Evolutionary conservation across 2,113 vertebrate species (phyloP), one percentile per base, ranked within the genome.

Genomic region (Oncorhynchus keta): DNA sequence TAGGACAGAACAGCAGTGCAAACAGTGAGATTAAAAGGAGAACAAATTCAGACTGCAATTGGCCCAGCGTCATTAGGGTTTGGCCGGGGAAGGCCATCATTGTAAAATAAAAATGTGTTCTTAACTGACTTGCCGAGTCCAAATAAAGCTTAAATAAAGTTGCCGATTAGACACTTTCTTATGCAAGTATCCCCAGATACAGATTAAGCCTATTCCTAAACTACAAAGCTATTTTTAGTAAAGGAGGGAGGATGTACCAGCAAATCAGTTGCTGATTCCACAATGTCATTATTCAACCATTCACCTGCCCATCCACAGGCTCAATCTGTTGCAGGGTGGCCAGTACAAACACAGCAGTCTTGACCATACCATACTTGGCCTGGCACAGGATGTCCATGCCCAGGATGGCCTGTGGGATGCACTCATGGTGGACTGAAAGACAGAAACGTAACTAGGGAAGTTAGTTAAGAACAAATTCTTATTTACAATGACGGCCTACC

Each of bases 361-460:
- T 97, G 65, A 95, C 95, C 95, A 97, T 97, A 48, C 95, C 95
- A 48, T 95, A 97, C 84, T 97, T 97, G 73, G 95, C 95, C 87
- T 96, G 95, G 87, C 95, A 96, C 26, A 96, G 86, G 81, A 96
- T 91, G 61, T 96, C 95, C 95, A 96, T 96, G 62, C 95, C 95
- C 74, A 96, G 89, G 84, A 96, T 95, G 74, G 95, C 95, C 87
- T 97, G 95, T 51, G 95, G 95, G 78, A 97, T 96, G 78, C 95
- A 96, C 87, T 96, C 95, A 11, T 97, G 95, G 80, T 97, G 95
- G 45, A 97, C 95, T 97, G 88, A 16, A 76, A 81, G n/a, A 51
- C 32, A 35, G 32, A 35, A 81, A 35, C 1, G 6, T 35, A 35
- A 35, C 35, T 35, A 35, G 35, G 35, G 6, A 35, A 35, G 35